Conservation (phyloP, 2,888 invertebrate genomes). For the Sylvicola fuscatus region DNA sequence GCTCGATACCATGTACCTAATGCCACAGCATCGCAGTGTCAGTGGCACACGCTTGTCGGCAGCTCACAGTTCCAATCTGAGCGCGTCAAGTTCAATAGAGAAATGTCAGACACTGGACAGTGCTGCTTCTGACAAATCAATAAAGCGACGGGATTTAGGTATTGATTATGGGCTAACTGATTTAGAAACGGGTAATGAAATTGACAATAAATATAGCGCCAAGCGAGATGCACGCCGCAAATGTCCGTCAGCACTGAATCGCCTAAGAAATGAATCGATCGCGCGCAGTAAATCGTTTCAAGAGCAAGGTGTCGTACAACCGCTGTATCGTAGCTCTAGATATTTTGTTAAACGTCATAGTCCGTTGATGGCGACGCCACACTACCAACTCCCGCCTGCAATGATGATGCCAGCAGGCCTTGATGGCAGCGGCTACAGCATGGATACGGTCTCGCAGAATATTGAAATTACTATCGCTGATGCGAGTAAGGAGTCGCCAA, state of each 20-base stretch:
- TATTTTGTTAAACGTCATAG: slow-evolving; percentile 6
- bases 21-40: no score
- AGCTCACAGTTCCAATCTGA: no score
- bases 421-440: slow-evolving; percentile 17
- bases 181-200: no score
- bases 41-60: no score
- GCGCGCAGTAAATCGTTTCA: slow-evolving; percentile 26
- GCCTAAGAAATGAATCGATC: slow-evolving; percentile 3
- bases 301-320: slow-evolving; percentile 17
- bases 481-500: slow-evolving; percentile 18
- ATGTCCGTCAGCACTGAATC: slow-evolving; percentile 2
- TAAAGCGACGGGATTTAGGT: no score
- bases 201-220: no score
- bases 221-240: neutral
- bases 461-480: slow-evolving; percentile 25
- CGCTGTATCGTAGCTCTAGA: slow-evolving; percentile 10
- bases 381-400: neutral
- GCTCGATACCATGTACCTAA: neutral
- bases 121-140: no score
- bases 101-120: no score
- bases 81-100: no score
- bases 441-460: slow-evolving; percentile 21
- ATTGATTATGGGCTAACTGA: no score
- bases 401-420: no score
- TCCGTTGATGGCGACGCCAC: slow-evolving; percentile 6